Conservation (phyloP, 2,797 vertebrate species). For the Carcharodon carcharias region DNA sequence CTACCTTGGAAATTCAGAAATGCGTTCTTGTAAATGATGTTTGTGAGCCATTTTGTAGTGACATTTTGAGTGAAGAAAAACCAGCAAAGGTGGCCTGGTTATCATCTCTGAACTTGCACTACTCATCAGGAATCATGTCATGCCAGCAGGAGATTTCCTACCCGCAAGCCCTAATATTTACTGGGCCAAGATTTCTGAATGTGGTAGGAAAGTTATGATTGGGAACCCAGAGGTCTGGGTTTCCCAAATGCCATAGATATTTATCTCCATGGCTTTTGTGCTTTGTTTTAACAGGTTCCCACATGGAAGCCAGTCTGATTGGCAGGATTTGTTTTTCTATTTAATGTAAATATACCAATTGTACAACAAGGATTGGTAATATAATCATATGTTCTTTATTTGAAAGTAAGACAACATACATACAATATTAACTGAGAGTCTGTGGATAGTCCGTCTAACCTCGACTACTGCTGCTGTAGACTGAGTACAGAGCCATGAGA, state of each 20-base stretch:
- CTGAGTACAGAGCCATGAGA: too few relatives aligned
- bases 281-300: too few relatives aligned
- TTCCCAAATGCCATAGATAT: neutral
- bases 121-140: neutral
- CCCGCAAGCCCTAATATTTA: neutral
- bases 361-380: too few relatives aligned
- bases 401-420: too few relatives aligned
- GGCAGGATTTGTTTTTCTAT: too few relatives aligned
- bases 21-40: neutral
- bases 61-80: neutral
- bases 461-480: too few relatives aligned
- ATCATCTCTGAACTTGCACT: neutral
- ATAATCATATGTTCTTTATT: too few relatives aligned
- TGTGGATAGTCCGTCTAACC: too few relatives aligned
- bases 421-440: too few relatives aligned
- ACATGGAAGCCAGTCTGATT: too few relatives aligned
- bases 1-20: neutral
- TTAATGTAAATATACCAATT: too few relatives aligned
- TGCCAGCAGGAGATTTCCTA: neutral
- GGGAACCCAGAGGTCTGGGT: neutral
- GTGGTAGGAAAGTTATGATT: too few relatives aligned
- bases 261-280: neutral
- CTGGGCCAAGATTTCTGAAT: neutral
- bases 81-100: neutral
- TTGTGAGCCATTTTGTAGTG: neutral